Percentiles rank a stretch among this genome's conserved stretches.
These are phyloP conservation scores for Coremacera marginata DNA, from an alignment of 2,888 invertebrate species.

Conservation along the genomic window DNA sequence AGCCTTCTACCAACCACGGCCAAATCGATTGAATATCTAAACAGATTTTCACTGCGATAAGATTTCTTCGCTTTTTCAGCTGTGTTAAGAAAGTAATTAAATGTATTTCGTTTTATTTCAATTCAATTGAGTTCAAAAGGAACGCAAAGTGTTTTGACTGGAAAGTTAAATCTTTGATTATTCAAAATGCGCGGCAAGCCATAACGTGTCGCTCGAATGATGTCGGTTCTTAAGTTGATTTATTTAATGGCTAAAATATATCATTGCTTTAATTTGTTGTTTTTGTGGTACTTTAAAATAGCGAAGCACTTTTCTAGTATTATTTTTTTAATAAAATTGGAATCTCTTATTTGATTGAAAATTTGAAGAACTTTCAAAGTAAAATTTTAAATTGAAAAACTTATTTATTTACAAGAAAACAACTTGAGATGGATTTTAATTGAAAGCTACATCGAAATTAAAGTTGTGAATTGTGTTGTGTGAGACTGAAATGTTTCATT, in stretches of 20 bases:
- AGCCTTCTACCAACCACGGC: not conserved
- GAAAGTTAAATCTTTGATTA: not conserved
- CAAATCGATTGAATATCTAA: not conserved
- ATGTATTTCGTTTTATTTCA: conserved; percentile 18
- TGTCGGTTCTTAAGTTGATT: not conserved
- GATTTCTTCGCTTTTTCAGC: not conserved
- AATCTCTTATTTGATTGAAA: no score
- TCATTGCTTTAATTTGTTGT: not conserved
- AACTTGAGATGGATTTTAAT: no score
- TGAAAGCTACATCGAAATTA: no score
- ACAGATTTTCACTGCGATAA: conserved; percentile 11
- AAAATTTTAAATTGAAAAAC: no score
- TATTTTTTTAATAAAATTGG: not conserved
- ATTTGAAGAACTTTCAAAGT: no score
- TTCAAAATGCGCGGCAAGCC: not conserved
- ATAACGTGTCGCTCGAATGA: not conserved
- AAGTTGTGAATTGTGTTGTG: no score
- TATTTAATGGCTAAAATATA: not conserved
- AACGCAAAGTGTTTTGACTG: not conserved
- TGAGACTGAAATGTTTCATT: no score
- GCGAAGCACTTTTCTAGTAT: not conserved
- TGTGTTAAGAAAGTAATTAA: conserved; percentile 15
- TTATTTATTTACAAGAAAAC: no score
- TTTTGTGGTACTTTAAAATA: not conserved
- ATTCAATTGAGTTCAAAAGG: not conserved